Evolutionary conservation across 1,140 invertebrate genomes (phyloP), one percentile per base, ranked within the genome.

Genomic region (Trichonephila clavipes): DNA sequence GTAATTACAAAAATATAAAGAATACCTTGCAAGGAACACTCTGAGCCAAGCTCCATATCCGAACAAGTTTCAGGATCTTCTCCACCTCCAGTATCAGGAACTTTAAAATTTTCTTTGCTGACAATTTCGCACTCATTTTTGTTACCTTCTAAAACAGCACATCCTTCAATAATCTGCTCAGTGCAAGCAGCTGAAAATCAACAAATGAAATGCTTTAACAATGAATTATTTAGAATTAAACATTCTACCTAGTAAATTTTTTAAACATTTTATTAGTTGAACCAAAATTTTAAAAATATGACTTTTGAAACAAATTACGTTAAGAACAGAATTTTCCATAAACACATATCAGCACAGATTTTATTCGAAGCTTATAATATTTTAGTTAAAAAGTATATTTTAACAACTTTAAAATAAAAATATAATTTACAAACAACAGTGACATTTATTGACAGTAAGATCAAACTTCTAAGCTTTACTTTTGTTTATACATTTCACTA

Each of bases 41-140:
- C 92, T 16, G 92, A 94, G 28, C 86, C 86, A 18, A 89, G 72
- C 59, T 89, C 86, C 86, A 94, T 94, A 69, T 94, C 87, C 18
- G 87, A 88, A 51, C 69, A 82, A 64, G 59, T 82, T 58, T 92
- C 91, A 69, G 44, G 24, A 69, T 87, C 91, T 40, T 87, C 91
- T 59, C 91, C 91, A 14, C 90, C 90, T 12, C 91, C 91, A 87
- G 91, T 92, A 72, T 92, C 91, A 87, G 91, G 91, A 61, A 92
- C 91, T 59, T 92, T 92, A 12, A 92, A 92, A 59, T 83, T 86
- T 5, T 92, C 83, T 44, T 86, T 61, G 18, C 40, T 77, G 8
- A 69, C 64, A 62, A 82, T 81, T 16, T 28, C 28, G 4, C 51
- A 40, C 18, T 86, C 81, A 24, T 85, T 83, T 64, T 83, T 83